Conservation (phyloP, 2,888 invertebrate genomes). For the Hypselothyrea guttata region DNA sequence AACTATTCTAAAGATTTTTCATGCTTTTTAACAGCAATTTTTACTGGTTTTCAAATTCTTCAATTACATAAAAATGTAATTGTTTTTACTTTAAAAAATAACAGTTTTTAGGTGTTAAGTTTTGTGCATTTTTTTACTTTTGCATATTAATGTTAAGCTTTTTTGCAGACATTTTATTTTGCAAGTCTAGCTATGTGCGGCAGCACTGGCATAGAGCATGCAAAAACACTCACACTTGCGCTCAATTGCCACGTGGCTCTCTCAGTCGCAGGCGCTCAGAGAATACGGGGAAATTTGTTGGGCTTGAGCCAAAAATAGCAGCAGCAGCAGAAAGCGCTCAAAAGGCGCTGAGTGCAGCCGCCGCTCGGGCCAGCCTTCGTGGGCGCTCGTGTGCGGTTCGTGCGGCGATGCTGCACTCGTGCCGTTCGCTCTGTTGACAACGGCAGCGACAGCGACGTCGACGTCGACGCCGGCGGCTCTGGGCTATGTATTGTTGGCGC, state of each 20-base stretch:
- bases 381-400: slow-evolving; percentile 26
- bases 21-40: no score
- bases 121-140: no score
- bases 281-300: slow-evolving; percentile 42
- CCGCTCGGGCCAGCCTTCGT: slow-evolving; percentile 3
- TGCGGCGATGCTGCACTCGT: slow-evolving; percentile 41
- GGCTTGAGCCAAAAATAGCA: slow-evolving; percentile 28
- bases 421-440: slow-evolving; percentile 6
- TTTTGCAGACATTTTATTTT: no score
- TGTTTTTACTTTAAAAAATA: no score
- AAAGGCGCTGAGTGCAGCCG: background rate
- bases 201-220: no score
- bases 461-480: slow-evolving; percentile 37
- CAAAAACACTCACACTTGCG: slow-evolving; percentile 15
- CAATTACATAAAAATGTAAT: no score
- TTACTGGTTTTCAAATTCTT: no score
- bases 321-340: slow-evolving; percentile 5
- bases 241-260: background rate
- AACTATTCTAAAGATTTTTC: no score
- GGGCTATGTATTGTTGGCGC: slow-evolving; percentile 26
- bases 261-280: background rate
- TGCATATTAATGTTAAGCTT: no score
- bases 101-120: no score
- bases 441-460: no score
- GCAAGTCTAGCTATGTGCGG: no score